Base-by-base conservation (phyloP, 2,113 vertebrate species). In the Charadrius vociferus region DNA sequence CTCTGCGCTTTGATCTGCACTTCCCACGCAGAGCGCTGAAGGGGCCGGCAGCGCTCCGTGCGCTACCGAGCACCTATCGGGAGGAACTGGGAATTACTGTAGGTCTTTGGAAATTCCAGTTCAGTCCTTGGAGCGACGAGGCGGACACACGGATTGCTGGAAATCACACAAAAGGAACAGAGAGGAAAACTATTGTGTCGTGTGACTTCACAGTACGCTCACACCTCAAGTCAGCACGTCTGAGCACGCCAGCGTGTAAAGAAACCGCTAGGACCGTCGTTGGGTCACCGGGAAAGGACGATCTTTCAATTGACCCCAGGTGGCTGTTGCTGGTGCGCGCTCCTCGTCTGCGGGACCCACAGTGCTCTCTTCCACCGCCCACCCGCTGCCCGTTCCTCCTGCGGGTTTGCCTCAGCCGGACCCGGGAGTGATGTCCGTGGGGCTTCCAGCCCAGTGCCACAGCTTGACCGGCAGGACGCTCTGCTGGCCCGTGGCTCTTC, bases 171-270 rank as follows among this genome's bases (percentile, higher is more conserved):
- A n/a, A 30, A 20, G 30, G 52, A 39, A 10, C 13, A 29, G 23
- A 27, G 0, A n/a, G 18, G 39, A 56, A 37, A 21, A 86, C 6
- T 2, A 17, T 0, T 3, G 14, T 7, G 7, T 34, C 18, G 2
- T 23, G 30, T 34, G 52, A n/a, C 23, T 2, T 23, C 23, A 30
- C 7, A 11, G 43, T 1, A 30, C 1, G 15, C 52, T 23, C 12
- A 1, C 7, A 9, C 5, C 72, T 24, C 18, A 12, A 4, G 49
- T 7, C 52, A 2, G 56, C 12, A 24, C 1, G 8, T 11, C 12
- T 9, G 23, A 23, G 43, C 12, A 2, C 1, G 11, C n/a, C 30
- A 3, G 4, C 4, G 0, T 6, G 8, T 19, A 12, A 19, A 12
- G 8, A 8, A 24, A 22, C 6, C 6, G 9, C 23, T 11, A 18